Percentiles rank a stretch among this genome's conserved stretches.
These are phyloP conservation scores for Oopsacas minuta DNA, from an alignment of 37 sponge, comb jelly and placozoan genomes.

Conservation along the genomic window DNA sequence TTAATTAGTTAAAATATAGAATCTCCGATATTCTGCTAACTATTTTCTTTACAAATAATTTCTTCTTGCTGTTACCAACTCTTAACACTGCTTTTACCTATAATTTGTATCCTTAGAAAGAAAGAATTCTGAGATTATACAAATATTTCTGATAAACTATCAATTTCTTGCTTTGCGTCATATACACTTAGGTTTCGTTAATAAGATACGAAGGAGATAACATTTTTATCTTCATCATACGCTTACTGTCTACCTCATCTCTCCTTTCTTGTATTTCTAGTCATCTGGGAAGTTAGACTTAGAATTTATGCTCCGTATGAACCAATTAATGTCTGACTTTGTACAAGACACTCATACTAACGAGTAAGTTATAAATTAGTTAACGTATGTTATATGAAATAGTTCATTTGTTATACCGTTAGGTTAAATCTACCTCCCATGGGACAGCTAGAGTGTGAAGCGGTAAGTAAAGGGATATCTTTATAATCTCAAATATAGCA, in stretches of 20 bases:
- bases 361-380: constrained; percentile 54
- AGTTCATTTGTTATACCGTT: neutral
- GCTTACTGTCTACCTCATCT: neutral
- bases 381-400: too few species aligned
- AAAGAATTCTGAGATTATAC: too few species aligned
- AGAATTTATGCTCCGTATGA: constrained; percentile 60
- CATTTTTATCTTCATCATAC: neutral
- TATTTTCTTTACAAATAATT: too few species aligned
- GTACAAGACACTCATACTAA: constrained; percentile 33
- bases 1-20: too few species aligned
- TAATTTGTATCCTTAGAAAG: too few species aligned
- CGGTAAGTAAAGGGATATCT: too few species aligned
- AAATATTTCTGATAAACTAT: too few species aligned
- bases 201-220: neutral
- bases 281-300: constrained; percentile 35
- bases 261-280: neutral
- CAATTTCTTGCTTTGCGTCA: too few species aligned
- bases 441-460: constrained; percentile 48
- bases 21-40: too few species aligned
- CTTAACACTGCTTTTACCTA: too few species aligned
- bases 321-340: constrained; percentile 55
- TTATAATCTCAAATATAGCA: too few species aligned
- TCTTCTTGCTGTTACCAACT: too few species aligned
- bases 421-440: constrained; percentile 54
- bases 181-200: neutral